Base-by-base conservation (phyloP, 2,797 vertebrate species). In the Steatocranus sp. region DNA sequence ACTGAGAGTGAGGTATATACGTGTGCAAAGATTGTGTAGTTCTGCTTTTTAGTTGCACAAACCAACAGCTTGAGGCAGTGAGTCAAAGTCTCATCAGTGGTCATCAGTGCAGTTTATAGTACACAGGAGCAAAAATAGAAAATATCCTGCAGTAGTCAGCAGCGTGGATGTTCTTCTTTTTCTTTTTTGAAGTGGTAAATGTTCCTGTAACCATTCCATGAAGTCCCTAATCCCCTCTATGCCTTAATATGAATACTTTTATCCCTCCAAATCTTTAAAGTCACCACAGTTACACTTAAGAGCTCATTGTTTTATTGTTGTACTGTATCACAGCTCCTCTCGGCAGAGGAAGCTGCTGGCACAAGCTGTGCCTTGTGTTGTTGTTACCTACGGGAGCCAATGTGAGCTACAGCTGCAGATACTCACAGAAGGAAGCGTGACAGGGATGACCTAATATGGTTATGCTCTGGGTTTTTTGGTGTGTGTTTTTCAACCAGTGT, bases 381-480 rank as follows among this genome's bases (percentile, higher is more conserved):
- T 82, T 81, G 82, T 90, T 86, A 70, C 43, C 78, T 80, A 61
- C 85, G 38, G 11, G 15, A 17, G 32, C 32, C 3, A 36, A 63
- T 58, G 58, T 75, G 66, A 80, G 79, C 84, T 54, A 48, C 88
- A 92, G 93, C 94, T 96, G 92, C 86, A 90, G 11, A 54, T 12
- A 48, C 84, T 95, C 86, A 74, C 23, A 56, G 78, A 54, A 78
- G 83, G 81, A 84, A 87, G 27, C 27, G 4, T 61, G 86, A 92
- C 84, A 91, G 56, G 25, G 85, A 80, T 58, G 32, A 11, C 93
- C 89, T 91, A 88, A 91, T 94, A 94, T 85, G 92, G 95, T 85
- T 83, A 83, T 75, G 27, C 38, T 68, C 25, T 84, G 54, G 50
- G n/a, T 74, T 66, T 81, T 54, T 25, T 43, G 17, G 76, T 66